Evolutionary conservation across 2,888 invertebrate genomes (phyloP).

Genomic region (Habroteleia sp.): DNA sequence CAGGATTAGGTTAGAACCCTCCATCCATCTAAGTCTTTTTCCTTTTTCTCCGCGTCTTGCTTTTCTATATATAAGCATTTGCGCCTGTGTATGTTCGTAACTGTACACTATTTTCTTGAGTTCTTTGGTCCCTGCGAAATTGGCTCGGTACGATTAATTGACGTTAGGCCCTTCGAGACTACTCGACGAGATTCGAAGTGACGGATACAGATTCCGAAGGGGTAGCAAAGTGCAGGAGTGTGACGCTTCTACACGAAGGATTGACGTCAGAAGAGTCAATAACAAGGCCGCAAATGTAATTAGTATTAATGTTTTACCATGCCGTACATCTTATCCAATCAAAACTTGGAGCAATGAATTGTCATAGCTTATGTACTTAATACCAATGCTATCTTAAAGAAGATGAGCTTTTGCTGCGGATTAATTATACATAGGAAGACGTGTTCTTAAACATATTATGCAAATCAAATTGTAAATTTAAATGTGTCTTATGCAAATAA

Average conservation of each 20-base stretch:
- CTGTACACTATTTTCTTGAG: constrained; percentile 49
- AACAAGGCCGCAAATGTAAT: constrained; percentile 63
- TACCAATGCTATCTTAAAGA: constrained; percentile 30
- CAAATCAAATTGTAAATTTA: too few species aligned
- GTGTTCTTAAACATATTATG: too few species aligned
- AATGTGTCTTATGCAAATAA: too few species aligned
- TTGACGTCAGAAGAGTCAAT: constrained; percentile 54
- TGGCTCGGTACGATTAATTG: constrained; percentile 79
- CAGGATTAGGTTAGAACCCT: constrained; percentile 71
- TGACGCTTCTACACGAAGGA: constrained; percentile 41
- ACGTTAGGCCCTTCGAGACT: constrained; percentile 74
- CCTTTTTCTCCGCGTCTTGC: constrained; percentile 42
- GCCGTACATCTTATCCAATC: constrained; percentile 50
- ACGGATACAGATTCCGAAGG: constrained; percentile 72
- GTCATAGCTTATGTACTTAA: constrained; percentile 42
- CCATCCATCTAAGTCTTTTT: constrained; percentile 56
- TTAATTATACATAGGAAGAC: too few species aligned
- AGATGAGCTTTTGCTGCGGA: constrained; percentile 14
- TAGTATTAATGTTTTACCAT: constrained; percentile 57
- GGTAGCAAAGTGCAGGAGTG: constrained; percentile 59
- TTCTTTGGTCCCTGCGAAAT: constrained; percentile 70
- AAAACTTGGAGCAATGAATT: constrained; percentile 33
- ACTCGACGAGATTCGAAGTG: constrained; percentile 75
- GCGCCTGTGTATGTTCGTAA: neutral
- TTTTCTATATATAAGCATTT: constrained; percentile 9